Evolutionary conservation across 2,113 vertebrate genomes (phyloP), one percentile per base, ranked within the genome.

Genomic region (Ctenodactylus gundi): DNA sequence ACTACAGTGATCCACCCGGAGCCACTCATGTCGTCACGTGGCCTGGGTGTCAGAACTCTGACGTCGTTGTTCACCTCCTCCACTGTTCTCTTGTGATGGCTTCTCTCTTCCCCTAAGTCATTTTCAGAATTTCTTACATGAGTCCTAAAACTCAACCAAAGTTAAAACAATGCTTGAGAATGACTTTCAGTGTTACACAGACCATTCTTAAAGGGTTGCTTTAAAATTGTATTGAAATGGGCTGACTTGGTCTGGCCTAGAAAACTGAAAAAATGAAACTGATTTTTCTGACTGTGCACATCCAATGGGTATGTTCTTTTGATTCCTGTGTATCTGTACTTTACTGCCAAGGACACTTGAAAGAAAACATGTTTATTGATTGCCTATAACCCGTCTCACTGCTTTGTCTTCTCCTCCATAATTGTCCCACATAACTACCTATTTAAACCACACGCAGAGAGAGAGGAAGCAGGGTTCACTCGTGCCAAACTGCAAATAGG

Each of bases 221-320:
- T 60, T 67, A 86, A 27, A 67, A 78, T 86, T 81, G 11, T 67
- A 78, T 91, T 85, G 39, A 68, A 60, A 51, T 64, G 36, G 64
- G 6, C 44, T 62, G 65, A 12, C 60, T 62, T 77, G 39, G n/a
- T 67, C 58, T 64, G 78, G n/a, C 36, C 34, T 34, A 18, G 76
- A 92, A 94, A 87, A 78, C 60, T 67, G 58, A 64, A 92, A 75
- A 94, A 9, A n/a, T n/a, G 53, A 49, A 18, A 78, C 62, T 44
- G 60, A 13, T 27, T 44, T 86, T 87, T 94, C 60, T 91, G 36
- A 72, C 12, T 27, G 29, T 78, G 20, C 64, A 51, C 65, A 85
- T 58, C 68, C 62, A 55, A 60, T 75, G 78, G 90, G 60, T 86
- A 15, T 55, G 77, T 58, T 76, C 86, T 88, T 60, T 60, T 13